Evolutionary conservation across 2,797 vertebrate species (phyloP).

Genomic region (Scomberomorus guttatus): DNA sequence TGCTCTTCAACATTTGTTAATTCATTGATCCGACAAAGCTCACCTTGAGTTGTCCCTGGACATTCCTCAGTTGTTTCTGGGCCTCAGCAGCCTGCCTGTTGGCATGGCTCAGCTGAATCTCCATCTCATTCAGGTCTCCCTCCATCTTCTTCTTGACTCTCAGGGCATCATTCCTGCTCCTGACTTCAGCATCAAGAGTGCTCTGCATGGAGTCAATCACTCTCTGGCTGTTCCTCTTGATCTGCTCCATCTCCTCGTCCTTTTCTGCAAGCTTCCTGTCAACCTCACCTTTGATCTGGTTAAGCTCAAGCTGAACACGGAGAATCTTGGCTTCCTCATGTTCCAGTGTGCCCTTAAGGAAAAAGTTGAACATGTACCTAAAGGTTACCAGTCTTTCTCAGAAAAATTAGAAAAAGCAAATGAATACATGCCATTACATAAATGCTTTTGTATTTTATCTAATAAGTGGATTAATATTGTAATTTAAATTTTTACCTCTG

Average conservation of each 20-base stretch:
- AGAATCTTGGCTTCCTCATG: slow-evolving; percentile 92
- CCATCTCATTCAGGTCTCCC: slow-evolving; percentile 91
- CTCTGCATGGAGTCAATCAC: slow-evolving; percentile 86
- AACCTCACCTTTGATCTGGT: slow-evolving; percentile 89
- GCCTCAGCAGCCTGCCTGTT: slow-evolving; percentile 88
- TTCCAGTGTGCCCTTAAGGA: slow-evolving; percentile 87
- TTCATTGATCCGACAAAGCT: neutral
- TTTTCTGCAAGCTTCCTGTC: slow-evolving; percentile 91
- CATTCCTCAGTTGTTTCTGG: slow-evolving; percentile 89
- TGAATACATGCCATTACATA: too few relatives aligned
- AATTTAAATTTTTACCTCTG: slow-evolving; percentile 77
- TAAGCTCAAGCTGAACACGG: slow-evolving; percentile 90
- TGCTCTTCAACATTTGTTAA: slow-evolving; percentile 73
- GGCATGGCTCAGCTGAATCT: slow-evolving; percentile 91
- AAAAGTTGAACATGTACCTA: neutral
- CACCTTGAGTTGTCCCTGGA: slow-evolving; percentile 92
- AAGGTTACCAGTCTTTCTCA: too few relatives aligned
- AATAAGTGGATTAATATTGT: too few relatives aligned
- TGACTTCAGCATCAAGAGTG: slow-evolving; percentile 88
- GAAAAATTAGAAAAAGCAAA: too few relatives aligned
- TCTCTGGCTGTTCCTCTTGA: slow-evolving; percentile 90
- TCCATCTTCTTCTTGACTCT: slow-evolving; percentile 95
- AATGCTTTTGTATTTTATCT: too few relatives aligned
- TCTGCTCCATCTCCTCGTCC: slow-evolving; percentile 92
- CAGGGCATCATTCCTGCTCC: slow-evolving; percentile 91